These are phyloP conservation scores for Pterocles burchelli DNA, from an alignment of 2,113 vertebrate species.

Conservation along the genomic window DNA sequence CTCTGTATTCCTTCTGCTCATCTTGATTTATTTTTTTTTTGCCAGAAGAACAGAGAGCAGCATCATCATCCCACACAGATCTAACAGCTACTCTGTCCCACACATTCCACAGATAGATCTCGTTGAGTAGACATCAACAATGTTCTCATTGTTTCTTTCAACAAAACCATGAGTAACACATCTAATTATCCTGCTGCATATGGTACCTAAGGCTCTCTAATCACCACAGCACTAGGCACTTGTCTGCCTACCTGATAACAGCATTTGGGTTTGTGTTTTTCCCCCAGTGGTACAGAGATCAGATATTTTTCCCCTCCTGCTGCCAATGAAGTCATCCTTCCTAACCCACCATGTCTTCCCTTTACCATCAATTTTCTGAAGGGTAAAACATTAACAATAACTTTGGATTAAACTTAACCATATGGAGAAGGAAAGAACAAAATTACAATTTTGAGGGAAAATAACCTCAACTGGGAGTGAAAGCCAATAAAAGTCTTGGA, in stretches of 20 bases:
- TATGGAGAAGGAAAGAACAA: neutral
- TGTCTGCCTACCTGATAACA: neutral
- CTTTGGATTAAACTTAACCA: neutral
- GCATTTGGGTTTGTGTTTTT: neutral
- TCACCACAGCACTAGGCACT: conserved; percentile 3
- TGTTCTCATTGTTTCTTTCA: conserved; percentile 13
- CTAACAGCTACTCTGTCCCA: conserved; percentile 28
- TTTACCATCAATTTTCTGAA: neutral
- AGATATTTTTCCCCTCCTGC: neutral
- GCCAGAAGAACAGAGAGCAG: conserved; percentile 8
- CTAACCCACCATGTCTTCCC: neutral
- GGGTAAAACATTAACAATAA: neutral
- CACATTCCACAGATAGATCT: neutral
- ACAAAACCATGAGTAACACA: conserved; percentile 32
- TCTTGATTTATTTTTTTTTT: neutral
- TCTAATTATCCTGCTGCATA: neutral
- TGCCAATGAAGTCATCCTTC: neutral
- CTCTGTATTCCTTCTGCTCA: neutral
- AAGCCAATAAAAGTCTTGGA: neutral
- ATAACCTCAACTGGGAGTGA: neutral
- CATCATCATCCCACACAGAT: conserved; percentile 22
- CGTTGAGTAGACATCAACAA: neutral
- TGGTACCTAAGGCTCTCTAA: neutral
- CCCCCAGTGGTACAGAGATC: neutral
- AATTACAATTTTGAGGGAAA: neutral